Evolutionary conservation across 2,888 invertebrate genomes (phyloP), one percentile per base, ranked within the genome.

Genomic region (Nudaria mundana): DNA sequence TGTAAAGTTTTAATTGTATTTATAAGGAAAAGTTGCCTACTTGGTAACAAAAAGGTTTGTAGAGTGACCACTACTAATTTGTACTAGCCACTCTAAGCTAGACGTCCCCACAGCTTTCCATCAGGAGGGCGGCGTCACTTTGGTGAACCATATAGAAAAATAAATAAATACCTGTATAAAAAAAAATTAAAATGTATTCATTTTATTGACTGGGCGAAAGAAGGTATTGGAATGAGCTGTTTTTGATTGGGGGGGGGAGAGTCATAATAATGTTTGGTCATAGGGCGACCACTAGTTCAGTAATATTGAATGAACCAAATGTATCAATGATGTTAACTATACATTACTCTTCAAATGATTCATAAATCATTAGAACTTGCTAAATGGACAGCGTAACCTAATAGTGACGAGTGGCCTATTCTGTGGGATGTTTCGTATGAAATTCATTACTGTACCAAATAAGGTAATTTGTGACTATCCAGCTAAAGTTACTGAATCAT

Each of bases 261-360:
- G n/a, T n/a, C n/a, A n/a, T n/a, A 5, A n/a, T 15, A 10, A 7
- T 5, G 20, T 7, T 20, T 20, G 20, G 6, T 7, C 6, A 7
- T 7, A 7, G 20, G 3, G 20, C 6, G 5, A 7, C 20, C 3
- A 5, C n/a, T 5, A 7, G 1, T 30, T 11, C 10, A 6, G 5
- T 6, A 3, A 10, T 10, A 10, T 3, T 6, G 51, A 47, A 52
- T 54, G 40, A 24, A 49, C 57, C 49, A 56, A 56, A 53, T 56
- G 61, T 49, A 40, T 33, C 56, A 60, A 62, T 60, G 56, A 45
- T 44, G 40, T 6, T 29, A 24, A 30, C 13, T 12, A 12, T 36
- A 35, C 11, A 18, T 24, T 22, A 7, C 54, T 42, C 56, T 69
- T 57, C 63, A 71, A 59, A 66, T 72, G 75, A 77, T 52, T 76